Conservation (phyloP, 2,113 vertebrate species). For the Catharus fuscescens region DNA sequence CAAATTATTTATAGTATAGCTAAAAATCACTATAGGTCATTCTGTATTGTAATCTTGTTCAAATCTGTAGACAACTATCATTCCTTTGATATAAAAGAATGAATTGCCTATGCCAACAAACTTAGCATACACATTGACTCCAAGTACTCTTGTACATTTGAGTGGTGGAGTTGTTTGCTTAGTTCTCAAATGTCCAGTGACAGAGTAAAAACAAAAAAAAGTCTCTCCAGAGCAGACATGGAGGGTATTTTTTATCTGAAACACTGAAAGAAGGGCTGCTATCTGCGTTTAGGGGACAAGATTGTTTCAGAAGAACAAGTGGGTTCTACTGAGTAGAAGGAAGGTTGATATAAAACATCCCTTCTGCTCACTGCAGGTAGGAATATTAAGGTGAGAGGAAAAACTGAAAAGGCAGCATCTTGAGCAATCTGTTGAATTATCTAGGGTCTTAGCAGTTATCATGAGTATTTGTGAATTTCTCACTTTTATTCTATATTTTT, state of each 20-base stretch:
- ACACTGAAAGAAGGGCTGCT: background rate
- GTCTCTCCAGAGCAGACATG: background rate
- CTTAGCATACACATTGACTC: background rate
- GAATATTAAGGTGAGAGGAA: background rate
- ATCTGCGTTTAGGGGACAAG: background rate
- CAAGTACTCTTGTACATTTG: background rate
- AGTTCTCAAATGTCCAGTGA: background rate
- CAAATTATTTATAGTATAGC: background rate
- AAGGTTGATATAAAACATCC: background rate
- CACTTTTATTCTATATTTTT: background rate
- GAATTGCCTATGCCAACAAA: background rate
- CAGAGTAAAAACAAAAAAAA: background rate
- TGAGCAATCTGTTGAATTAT: background rate
- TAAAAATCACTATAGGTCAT: background rate
- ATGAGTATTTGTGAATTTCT: background rate
- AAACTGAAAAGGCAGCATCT: background rate
- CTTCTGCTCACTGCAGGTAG: background rate
- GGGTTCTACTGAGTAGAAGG: background rate
- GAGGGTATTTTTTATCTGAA: background rate
- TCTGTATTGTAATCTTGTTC: background rate
- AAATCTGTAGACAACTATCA: background rate
- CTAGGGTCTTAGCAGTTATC: background rate
- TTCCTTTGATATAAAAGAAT: background rate
- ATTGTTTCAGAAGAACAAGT: background rate
- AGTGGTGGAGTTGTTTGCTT: background rate